A percentile compares a stretch with the other conserved stretches of the same genome.
phyloP scores from a whole-genome alignment of 92 coral and sea anemone genomes.

The Nematostella vectensis region DNA sequence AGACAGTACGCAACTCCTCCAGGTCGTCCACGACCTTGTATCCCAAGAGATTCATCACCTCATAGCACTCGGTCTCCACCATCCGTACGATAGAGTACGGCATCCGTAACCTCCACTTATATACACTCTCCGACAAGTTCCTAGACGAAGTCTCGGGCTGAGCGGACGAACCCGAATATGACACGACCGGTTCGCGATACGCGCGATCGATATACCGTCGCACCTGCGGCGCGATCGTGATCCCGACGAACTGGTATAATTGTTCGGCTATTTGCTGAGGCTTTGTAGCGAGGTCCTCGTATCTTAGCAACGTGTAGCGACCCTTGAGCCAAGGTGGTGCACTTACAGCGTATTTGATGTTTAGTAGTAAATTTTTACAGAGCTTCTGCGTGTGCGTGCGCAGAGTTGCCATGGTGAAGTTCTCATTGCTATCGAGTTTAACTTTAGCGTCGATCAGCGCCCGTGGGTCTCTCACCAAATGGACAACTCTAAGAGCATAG shows the following conservation, averaged over 20 bases:
- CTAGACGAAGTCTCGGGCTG: conserved; percentile 1
- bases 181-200: conserved; percentile 28
- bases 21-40: conserved; percentile 74
- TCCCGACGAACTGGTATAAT: conserved; percentile 65
- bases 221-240: conserved; percentile 48
- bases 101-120: conserved; percentile 54
- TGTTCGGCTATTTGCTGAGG: conserved; percentile 80
- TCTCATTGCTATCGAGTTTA: conserved; percentile 20
- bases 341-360: conserved; percentile 75
- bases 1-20: conserved; percentile 59
- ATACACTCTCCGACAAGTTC: conserved; percentile 13
- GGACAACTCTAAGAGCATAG: conserved; percentile 71
- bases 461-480: conserved; percentile 91
- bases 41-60: conserved; percentile 74
- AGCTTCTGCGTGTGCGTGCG: conserved; percentile 48
- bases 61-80: conserved; percentile 72
- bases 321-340: conserved; percentile 73
- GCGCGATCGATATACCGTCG: conserved; percentile 74
- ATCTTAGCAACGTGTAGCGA: conserved; percentile 75
- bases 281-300: conserved; percentile 76
- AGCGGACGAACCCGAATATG: conserved; percentile 28
- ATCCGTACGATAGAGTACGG: conserved; percentile 76
- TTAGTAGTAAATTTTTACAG: conserved; percentile 63
- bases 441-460: conserved; percentile 70
- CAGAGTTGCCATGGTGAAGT: conserved; percentile 54